phyloP scores from a whole-genome alignment of 2,888 invertebrate genomes.

The Aphidius colemani region DNA sequence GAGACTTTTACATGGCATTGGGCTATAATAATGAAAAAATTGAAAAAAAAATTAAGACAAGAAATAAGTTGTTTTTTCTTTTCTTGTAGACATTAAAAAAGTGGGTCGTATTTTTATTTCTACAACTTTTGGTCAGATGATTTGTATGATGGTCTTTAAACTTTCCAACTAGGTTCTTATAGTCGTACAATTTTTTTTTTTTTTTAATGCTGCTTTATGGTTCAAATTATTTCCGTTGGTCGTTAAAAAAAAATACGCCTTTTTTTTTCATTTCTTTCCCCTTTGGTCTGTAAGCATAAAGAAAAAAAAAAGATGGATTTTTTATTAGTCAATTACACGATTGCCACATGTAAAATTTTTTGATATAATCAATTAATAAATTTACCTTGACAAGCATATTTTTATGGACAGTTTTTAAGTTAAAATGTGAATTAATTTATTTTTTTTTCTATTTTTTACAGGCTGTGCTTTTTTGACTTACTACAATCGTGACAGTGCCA shows the following conservation, averaged over 20 bases:
- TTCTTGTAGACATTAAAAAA: constrained; percentile 3
- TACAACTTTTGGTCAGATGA: background rate
- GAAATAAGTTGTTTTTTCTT: too few species aligned
- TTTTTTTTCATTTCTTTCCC: too few species aligned
- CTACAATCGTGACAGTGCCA: constrained; percentile 94
- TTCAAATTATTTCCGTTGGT: too few species aligned
- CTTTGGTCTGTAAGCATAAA: too few species aligned
- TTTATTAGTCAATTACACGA: background rate
- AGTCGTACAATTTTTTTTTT: constrained; percentile 15
- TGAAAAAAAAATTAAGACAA: too few species aligned
- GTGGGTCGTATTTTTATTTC: constrained; percentile 29
- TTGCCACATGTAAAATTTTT: background rate
- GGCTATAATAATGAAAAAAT: too few species aligned
- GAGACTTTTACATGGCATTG: too few species aligned
- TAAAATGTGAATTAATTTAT: background rate
- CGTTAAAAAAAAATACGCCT: too few species aligned
- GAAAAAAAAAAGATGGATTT: background rate
- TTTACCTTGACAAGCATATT: background rate
- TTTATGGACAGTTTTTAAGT: background rate
- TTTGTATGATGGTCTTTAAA: constrained; percentile 29
- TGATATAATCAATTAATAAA: background rate
- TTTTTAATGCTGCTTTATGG: constrained; percentile 9
- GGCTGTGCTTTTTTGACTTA: constrained; percentile 99
- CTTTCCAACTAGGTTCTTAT: constrained; percentile 31
- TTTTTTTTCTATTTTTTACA: constrained; percentile 62